Base-by-base conservation (phyloP, 2,888 invertebrate genomes). In the Orthosia gothica region DNA sequence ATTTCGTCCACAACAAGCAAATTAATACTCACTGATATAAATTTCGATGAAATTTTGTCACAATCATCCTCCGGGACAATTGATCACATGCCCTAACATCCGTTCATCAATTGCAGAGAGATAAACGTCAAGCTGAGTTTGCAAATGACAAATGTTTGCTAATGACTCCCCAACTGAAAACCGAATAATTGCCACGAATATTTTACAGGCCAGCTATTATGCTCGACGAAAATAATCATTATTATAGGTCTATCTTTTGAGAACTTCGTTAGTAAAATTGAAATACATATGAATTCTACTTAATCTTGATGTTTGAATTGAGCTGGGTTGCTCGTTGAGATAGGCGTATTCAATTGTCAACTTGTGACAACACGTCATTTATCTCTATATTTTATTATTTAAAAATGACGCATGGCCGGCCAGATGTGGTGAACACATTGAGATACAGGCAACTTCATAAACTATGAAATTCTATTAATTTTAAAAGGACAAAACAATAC, bases 101-200 rank as follows among this genome's bases (percentile, higher is more conserved):
- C 94, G 94, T 93, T 93, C 94, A 94, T 95, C 94, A 94, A 94
- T 94, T 94, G 94, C 93, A 92, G 90, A 92, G 92, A 93, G 94
- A 95, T 95, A 94, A 94, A 93, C 93, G 95, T 95, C 94, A 93
- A 89, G 89, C 91, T 88, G 94, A 93, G 94, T 94, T 94, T 94
- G 93, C 93, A 94, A 94, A 94, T 94, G 95, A 94, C 94, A 95
- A 95, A 95, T 95, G 94, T 94, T 94, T 94, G 94, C 94, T 95
- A 95, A 95, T 94, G 94, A 94, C 93, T 93, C 89, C 89, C 87
- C 84, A 87, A 91, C 86, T 88, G 92, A 91, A 93, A 93, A 93
- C 92, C 92, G 91, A 93, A 93, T 92, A 92, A 93, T 94, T 93
- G 90, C 84, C 79, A 70, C 87, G 89, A 91, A 92, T 91, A 92